Evolutionary conservation across 2,888 invertebrate species (phyloP), one percentile per base, ranked within the genome.

Genomic region (Leptinotarsa tumamoca): DNA sequence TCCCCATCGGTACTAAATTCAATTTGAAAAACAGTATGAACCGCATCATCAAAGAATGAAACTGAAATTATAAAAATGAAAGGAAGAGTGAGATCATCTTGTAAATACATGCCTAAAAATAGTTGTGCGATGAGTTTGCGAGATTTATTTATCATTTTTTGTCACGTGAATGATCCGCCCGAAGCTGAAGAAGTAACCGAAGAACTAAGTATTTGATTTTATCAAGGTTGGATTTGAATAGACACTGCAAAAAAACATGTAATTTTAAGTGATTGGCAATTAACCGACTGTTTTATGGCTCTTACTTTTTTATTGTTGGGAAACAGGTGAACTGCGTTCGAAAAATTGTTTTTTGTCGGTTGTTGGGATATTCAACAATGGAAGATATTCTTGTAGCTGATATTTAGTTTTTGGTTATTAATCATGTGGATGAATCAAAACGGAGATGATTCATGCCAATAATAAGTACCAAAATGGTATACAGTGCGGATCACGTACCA

Each of bases 41-140:
- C 15, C 17, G 17, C 43, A 63, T 63, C 7, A 43, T 63, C 33
- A 15, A 27, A n/a, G 17, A 63, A 63, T 33, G 17, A 61, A 61
- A 61, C 15, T 61, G 63, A 63, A 33, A 27, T 63, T 63, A 58
- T 21, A 33, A 43, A 63, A 63, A 17, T 63, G 63, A 63, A 63
- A 63, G 63, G 63, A 63, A 63, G n/a, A 63, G 63, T 63, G 63
- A 33, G 17, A 43, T 63, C 63, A 63, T 63, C 43, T 33, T n/a
- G 17, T 13, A 63, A 43, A 63, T 63, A 63, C 63, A 17, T 33
- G 43, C 5, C 33, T n/a, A 43, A 63, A 63, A 63, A 63, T 63
- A 43, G 63, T 27, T 63, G 17, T 43, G 17, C 43, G 63, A 63
- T 63, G 63, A 63, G 63, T 63, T 33, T 33, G 63, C 63, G 3